A percentile compares a stretch with the other conserved stretches of the same genome.
phyloP scores from a whole-genome alignment of 2,888 invertebrate species.

The Ashinkailepas kermadecensis region DNA sequence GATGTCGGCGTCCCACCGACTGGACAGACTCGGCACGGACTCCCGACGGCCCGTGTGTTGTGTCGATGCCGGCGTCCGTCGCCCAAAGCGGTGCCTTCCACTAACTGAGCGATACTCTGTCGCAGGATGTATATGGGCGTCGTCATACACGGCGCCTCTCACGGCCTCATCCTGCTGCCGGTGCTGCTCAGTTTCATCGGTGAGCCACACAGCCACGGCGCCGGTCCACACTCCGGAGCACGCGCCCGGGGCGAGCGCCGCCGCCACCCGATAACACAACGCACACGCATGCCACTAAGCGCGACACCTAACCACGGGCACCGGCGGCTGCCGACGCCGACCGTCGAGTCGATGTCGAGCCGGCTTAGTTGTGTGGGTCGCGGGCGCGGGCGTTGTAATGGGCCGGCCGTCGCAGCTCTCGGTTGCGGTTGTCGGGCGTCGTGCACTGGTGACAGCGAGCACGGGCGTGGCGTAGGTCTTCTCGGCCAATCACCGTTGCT shows the following conservation, averaged over 20 bases:
- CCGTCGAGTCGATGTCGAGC: no score
- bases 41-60: not conserved
- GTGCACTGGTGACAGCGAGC: no score
- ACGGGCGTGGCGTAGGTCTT: no score
- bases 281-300: not conserved
- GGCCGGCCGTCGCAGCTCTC: no score
- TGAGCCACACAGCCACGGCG: constrained; percentile 45
- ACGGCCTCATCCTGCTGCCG: constrained; percentile 94
- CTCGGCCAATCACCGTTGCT: no score
- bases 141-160: constrained; percentile 91
- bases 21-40: no score
- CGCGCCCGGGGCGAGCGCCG: constrained; percentile 21
- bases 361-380: not conserved
- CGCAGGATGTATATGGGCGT: constrained; percentile 97
- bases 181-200: constrained; percentile 95
- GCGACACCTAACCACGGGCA: not conserved
- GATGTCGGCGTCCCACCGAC: no score
- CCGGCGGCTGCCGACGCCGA: no score
- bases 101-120: constrained; percentile 34
- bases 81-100: no score
- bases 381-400: not conserved
- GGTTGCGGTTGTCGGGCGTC: no score
- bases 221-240: no score
- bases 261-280: no score
- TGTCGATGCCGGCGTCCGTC: not conserved